A percentile compares a stretch with the other conserved stretches of the same genome.
Evolutionary conservation across 2,888 invertebrate genomes (phyloP).

Genomic region (Lasioglossum malachurum): DNA sequence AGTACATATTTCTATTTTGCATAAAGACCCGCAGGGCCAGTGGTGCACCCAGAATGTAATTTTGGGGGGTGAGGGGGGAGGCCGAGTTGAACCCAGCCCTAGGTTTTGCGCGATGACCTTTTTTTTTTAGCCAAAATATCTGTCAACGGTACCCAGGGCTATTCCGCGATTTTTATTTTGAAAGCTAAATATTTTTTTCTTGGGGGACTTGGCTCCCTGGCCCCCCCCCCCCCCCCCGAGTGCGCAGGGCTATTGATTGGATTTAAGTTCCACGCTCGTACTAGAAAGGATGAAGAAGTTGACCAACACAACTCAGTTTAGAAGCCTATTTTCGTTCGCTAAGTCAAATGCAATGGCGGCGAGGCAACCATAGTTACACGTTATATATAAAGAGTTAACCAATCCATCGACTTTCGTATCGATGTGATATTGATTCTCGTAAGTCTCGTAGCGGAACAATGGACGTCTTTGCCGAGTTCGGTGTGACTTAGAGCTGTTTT

Average conservation of each 20-base stretch:
- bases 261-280: not conserved
- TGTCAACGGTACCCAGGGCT: too few relatives aligned
- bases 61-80: too few relatives aligned
- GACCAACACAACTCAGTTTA: not conserved
- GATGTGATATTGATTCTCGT: not conserved
- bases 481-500: slow-evolving; percentile 25
- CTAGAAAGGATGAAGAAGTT: not conserved
- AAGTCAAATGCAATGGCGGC: not conserved
- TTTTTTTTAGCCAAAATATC: too few relatives aligned
- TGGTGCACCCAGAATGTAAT: too few relatives aligned
- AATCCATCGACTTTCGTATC: not conserved
- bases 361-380: not conserved
- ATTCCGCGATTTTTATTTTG: too few relatives aligned
- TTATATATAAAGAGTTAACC: not conserved
- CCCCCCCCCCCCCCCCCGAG: too few relatives aligned
- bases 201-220: too few relatives aligned
- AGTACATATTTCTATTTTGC: too few relatives aligned
- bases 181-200: too few relatives aligned
- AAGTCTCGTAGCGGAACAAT: not conserved
- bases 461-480: not conserved
- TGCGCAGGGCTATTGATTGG: not conserved
- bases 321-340: not conserved
- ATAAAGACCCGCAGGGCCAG: too few relatives aligned
- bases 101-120: too few relatives aligned
- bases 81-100: too few relatives aligned